phyloP scores from a whole-genome alignment of 1,140 invertebrate species.

The Drosophila parvula region DNA sequence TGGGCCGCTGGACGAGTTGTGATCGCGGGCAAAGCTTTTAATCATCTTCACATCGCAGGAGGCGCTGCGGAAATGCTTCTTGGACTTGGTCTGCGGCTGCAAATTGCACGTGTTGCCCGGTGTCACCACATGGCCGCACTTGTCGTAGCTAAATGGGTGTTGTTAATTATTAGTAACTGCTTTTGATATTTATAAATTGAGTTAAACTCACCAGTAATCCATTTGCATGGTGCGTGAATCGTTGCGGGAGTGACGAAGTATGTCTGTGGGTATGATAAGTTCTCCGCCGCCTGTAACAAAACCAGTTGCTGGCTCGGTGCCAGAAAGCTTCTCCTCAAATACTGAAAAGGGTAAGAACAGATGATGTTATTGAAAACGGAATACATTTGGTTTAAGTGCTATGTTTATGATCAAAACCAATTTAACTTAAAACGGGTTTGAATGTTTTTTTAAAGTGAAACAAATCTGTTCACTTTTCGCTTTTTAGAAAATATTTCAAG shows the following conservation, averaged over 20 bases:
- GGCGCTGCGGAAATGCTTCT: slow-evolving; percentile 83
- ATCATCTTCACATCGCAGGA: slow-evolving; percentile 84
- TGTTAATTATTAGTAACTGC: not conserved
- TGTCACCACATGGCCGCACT: slow-evolving; percentile 69
- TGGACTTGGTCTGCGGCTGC: slow-evolving; percentile 77
- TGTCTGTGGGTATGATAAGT: slow-evolving; percentile 84
- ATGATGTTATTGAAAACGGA: not conserved
- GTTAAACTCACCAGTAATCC: slow-evolving; percentile 84
- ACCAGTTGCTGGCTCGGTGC: slow-evolving; percentile 48
- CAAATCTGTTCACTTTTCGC: not conserved
- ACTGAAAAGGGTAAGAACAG: slow-evolving; percentile 45
- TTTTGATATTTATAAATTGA: too few relatives aligned
- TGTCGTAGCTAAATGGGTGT: slow-evolving; percentile 68
- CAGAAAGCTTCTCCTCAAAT: slow-evolving; percentile 77
- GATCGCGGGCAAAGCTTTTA: slow-evolving; percentile 79
- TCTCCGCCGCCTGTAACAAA: slow-evolving; percentile 69
- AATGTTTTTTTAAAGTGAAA: too few relatives aligned
- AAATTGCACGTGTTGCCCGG: slow-evolving; percentile 39
- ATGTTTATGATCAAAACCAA: not conserved
- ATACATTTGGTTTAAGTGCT: not conserved
- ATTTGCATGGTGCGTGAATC: slow-evolving; percentile 87
- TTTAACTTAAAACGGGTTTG: slow-evolving; percentile 1
- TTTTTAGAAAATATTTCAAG: not conserved
- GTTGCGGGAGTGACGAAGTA: slow-evolving; percentile 85
- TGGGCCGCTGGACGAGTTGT: slow-evolving; percentile 54